Conservation (phyloP, 2,113 vertebrate species). For the Leiothrix lutea region DNA sequence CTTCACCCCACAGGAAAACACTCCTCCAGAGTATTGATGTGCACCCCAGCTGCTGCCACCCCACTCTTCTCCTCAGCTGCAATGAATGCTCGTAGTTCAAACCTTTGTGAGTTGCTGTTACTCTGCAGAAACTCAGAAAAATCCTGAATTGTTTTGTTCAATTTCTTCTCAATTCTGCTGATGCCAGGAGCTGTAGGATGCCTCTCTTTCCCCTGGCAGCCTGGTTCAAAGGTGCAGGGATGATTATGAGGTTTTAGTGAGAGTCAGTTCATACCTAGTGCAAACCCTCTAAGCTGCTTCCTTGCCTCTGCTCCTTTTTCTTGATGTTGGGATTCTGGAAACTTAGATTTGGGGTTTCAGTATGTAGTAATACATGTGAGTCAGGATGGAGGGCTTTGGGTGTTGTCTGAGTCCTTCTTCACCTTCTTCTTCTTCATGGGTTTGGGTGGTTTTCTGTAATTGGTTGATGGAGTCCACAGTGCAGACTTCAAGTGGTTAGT, state of each 20-base stretch:
- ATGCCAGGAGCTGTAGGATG: not conserved
- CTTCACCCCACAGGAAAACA: not conserved
- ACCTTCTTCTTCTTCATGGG: too few relatives aligned
- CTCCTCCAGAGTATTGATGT: not conserved
- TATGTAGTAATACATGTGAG: too few relatives aligned
- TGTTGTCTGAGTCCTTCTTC: too few relatives aligned
- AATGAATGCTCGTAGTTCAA: not conserved
- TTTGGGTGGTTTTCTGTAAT: too few relatives aligned
- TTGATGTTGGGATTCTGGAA: not conserved
- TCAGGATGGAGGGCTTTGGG: too few relatives aligned
- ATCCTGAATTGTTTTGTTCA: not conserved
- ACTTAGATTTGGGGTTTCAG: too few relatives aligned
- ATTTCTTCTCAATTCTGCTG: not conserved
- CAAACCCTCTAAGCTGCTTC: not conserved
- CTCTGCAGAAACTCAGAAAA: not conserved
- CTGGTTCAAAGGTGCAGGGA: not conserved
- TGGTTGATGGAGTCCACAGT: too few relatives aligned
- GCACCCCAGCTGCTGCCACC: not conserved
- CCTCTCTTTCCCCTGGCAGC: not conserved
- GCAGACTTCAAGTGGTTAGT: too few relatives aligned
- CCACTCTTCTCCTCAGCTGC: not conserved
- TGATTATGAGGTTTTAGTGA: not conserved
- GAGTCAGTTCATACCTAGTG: not conserved
- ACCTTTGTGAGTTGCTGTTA: not conserved
- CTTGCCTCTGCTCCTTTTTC: not conserved